These are phyloP conservation scores for Mionectes olivaceus DNA, from an alignment of 2,797 vertebrate species.

Conservation along the genomic window DNA sequence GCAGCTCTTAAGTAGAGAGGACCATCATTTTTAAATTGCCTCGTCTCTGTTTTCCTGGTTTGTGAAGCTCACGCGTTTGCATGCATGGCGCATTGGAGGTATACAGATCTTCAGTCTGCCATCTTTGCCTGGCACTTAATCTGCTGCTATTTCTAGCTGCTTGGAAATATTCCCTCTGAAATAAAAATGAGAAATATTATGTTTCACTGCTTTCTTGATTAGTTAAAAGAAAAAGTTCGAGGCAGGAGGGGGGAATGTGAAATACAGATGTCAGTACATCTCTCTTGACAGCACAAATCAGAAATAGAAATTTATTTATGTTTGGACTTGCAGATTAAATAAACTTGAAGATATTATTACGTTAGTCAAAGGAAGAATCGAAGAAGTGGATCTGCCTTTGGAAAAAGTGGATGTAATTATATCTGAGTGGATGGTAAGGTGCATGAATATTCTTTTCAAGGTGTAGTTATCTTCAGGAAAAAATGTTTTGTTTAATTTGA, in stretches of 20 bases:
- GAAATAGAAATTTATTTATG: not conserved
- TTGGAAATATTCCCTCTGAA: not conserved
- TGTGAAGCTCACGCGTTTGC: not conserved
- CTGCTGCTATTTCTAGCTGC: not conserved
- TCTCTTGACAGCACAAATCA: not conserved
- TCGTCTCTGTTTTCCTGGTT: not conserved
- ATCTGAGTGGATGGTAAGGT: constrained; percentile 98
- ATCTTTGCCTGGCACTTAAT: not conserved
- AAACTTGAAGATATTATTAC: constrained; percentile 87
- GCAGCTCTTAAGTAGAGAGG: not conserved
- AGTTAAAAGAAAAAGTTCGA: not conserved
- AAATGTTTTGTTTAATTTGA: not conserved
- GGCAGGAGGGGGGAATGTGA: rapidly evolving
- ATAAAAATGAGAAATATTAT: not conserved
- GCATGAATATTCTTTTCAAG: not conserved
- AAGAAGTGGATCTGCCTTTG: constrained; percentile 90
- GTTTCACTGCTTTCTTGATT: not conserved
- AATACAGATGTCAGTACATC: not conserved
- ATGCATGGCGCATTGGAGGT: not conserved
- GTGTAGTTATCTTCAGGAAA: not conserved
- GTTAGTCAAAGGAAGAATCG: constrained; percentile 93
- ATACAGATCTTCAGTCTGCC: not conserved
- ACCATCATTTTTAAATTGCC: not conserved
- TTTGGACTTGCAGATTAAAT: constrained; percentile 86
- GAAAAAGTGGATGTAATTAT: constrained; percentile 96